These are phyloP conservation scores for Poecile atricapillus DNA, from an alignment of 2,113 vertebrate species.

Conservation along the genomic window DNA sequence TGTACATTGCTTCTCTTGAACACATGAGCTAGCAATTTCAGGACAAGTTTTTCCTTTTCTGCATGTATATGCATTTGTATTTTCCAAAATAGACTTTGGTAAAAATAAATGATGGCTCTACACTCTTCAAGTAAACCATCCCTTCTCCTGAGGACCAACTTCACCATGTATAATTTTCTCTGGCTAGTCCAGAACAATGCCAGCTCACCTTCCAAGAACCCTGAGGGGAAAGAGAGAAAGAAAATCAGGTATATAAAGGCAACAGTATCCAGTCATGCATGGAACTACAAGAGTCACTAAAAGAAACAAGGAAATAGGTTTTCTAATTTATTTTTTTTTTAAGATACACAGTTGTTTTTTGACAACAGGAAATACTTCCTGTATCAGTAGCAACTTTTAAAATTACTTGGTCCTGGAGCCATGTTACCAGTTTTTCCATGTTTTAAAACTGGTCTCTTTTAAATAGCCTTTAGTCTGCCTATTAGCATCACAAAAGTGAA, in stretches of 20 bases:
- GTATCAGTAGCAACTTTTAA: neutral
- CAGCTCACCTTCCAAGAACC: constrained; percentile 16
- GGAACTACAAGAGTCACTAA: constrained; percentile 28
- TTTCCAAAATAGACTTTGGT: constrained; percentile 29
- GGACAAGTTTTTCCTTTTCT: constrained; percentile 31
- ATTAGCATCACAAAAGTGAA: neutral
- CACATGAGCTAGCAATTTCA: neutral
- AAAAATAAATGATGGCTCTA: constrained; percentile 9
- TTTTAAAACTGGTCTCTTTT: constrained; percentile 17
- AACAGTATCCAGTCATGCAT: neutral
- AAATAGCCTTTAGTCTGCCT: neutral
- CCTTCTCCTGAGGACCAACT: constrained; percentile 13
- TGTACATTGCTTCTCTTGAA: constrained; percentile 51
- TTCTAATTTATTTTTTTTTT: neutral
- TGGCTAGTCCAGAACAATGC: constrained; percentile 57
- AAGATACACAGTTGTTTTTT: constrained; percentile 24
- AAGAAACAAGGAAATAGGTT: constrained; percentile 48
- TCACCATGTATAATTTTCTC: neutral
- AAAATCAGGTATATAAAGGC: neutral
- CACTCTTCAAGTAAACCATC: neutral
- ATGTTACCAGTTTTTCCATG: neutral
- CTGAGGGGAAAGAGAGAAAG: neutral
- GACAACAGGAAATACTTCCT: constrained; percentile 1
- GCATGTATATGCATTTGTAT: constrained; percentile 26
- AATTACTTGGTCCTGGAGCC: neutral